These are phyloP conservation scores for Tachycineta bicolor DNA, from an alignment of 2,113 vertebrate species.

Conservation along the genomic window DNA sequence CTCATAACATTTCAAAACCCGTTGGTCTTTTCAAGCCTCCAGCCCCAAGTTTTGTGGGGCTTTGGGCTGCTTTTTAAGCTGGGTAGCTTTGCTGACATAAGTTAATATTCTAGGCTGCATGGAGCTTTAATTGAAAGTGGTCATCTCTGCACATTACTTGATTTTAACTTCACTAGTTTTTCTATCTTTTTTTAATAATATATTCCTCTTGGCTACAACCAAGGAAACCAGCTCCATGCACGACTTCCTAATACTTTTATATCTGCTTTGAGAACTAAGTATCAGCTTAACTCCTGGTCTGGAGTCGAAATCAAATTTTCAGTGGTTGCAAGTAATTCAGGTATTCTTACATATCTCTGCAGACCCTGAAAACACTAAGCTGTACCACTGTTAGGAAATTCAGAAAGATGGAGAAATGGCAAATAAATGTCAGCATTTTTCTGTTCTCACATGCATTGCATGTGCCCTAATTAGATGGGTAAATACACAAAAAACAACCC, in stretches of 20 bases:
- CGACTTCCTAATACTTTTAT: not conserved
- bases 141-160: conserved; percentile 3
- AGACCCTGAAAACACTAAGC: not conserved
- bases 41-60: not conserved
- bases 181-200: not conserved
- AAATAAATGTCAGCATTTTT: not conserved
- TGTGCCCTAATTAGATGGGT: not conserved
- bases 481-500: not conserved
- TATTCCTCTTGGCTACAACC: not conserved
- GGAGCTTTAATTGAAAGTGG: conserved; percentile 16
- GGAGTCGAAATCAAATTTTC: not conserved
- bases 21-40: not conserved
- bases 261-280: not conserved
- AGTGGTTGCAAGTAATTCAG: not conserved
- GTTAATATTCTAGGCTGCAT: conserved; percentile 16
- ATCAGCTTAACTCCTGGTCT: not conserved
- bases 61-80: not conserved
- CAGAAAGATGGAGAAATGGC: not conserved
- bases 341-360: not conserved
- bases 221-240: not conserved
- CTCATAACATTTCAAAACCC: not conserved
- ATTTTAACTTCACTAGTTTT: conserved; percentile 18
- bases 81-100: not conserved
- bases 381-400: not conserved
- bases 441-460: not conserved